Evolutionary conservation across 2,797 vertebrate genomes (phyloP).

Genomic region (Luscinia megarhynchos): DNA sequence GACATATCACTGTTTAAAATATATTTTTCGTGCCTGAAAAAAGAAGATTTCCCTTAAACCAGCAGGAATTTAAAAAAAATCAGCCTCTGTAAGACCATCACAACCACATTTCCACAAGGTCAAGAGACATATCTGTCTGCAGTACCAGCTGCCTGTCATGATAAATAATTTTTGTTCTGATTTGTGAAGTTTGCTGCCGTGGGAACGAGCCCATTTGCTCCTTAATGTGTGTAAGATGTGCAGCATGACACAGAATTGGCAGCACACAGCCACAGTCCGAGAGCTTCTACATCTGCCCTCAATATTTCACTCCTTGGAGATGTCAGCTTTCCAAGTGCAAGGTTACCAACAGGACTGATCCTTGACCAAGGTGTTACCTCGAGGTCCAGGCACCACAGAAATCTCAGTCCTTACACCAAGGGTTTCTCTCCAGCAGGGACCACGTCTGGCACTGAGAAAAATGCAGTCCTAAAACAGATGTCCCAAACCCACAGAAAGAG

Average conservation of each 20-base stretch:
- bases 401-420: background rate
- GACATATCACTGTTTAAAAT: background rate
- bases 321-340: background rate
- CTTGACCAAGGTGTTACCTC: background rate
- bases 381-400: background rate
- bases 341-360: constrained; percentile 17
- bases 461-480: background rate
- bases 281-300: constrained; percentile 52
- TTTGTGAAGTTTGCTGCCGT: constrained; percentile 46
- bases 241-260: background rate
- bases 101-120: constrained; percentile 25
- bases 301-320: constrained; percentile 34
- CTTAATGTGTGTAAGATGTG: constrained; percentile 60
- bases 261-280: rapidly evolving
- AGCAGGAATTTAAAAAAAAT: background rate
- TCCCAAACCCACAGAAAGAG: background rate
- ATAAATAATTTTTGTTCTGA: constrained; percentile 58
- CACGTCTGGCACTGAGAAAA: background rate
- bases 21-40: background rate
- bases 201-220: constrained; percentile 58
- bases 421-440: background rate
- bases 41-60: background rate
- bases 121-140: constrained; percentile 26
- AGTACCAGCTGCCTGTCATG: constrained; percentile 47
- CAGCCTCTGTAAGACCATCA: background rate